Conservation (phyloP, 2,888 invertebrate species). For the Ectemnius continuus region DNA sequence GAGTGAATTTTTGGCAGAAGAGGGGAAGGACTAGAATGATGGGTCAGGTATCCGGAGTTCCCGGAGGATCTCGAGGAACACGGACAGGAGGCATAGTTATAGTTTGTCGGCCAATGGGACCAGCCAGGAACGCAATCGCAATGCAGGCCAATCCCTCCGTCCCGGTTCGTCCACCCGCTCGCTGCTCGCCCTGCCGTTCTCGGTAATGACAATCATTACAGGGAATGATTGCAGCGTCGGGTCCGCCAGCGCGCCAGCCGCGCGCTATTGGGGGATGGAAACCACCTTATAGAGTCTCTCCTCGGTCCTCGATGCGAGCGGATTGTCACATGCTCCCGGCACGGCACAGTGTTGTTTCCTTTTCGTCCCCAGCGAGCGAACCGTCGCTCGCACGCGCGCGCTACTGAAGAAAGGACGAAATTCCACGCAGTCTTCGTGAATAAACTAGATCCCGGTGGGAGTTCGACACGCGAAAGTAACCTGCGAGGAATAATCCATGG, state of each 20-base stretch:
- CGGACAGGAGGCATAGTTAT: constrained; percentile 45
- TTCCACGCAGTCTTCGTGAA: too few relatives aligned
- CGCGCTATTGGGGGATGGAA: constrained; percentile 74
- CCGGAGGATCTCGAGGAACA: constrained; percentile 24
- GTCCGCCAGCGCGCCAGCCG: constrained; percentile 68
- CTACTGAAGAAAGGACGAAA: too few relatives aligned
- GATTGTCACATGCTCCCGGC: constrained; percentile 71
- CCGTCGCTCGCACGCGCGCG: constrained; percentile 3
- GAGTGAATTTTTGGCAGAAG: too few relatives aligned
- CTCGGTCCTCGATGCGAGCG: constrained; percentile 74
- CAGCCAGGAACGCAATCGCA: constrained; percentile 73
- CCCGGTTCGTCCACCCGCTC: constrained; percentile 63
- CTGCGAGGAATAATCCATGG: too few relatives aligned
- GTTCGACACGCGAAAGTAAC: too few relatives aligned
- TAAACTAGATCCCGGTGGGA: too few relatives aligned
- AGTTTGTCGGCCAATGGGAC: constrained; percentile 72
- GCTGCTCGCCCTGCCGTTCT: constrained; percentile 67
- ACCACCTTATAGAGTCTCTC: constrained; percentile 75
- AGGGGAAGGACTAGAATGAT: too few relatives aligned
- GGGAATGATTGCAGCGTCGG: constrained; percentile 76
- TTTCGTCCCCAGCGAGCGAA: constrained; percentile 35
- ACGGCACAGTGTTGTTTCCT: constrained; percentile 51
- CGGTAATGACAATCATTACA: constrained; percentile 77
- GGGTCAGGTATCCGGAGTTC: neutral
- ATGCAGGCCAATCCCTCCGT: constrained; percentile 70